Percentiles rank a stretch among this genome's conserved stretches.
Evolutionary conservation across 2,888 invertebrate species (phyloP).

Genomic region (Agrypnus murinus): DNA sequence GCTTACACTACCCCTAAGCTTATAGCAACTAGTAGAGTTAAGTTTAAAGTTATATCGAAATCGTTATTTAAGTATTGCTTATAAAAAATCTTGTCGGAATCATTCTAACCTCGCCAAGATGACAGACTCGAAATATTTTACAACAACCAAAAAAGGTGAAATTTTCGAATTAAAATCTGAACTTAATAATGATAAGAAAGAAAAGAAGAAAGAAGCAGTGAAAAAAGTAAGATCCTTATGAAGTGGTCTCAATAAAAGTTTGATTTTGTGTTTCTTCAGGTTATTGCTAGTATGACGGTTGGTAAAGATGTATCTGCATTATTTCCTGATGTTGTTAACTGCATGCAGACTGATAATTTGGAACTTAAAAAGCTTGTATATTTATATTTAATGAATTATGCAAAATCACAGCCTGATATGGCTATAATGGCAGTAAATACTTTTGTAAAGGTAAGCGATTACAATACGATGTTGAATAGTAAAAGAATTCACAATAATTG

Average conservation of each 20-base stretch:
- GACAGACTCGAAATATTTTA: slow-evolving; percentile 99
- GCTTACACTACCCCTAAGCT: not conserved
- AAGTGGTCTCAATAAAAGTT: not conserved
- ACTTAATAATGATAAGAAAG: slow-evolving; percentile 99
- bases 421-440: slow-evolving; percentile 99
- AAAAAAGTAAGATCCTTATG: slow-evolving; percentile 87
- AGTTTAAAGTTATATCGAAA: not conserved
- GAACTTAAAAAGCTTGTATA: slow-evolving; percentile 99
- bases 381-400: slow-evolving; percentile 99
- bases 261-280: slow-evolving; percentile 74
- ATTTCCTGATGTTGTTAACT: slow-evolving; percentile 99
- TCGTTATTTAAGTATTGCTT: not conserved
- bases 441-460: slow-evolving; percentile 92
- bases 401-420: slow-evolving; percentile 99
- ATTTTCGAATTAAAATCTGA: slow-evolving; percentile 99
- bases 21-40: not conserved
- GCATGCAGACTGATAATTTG: slow-evolving; percentile 99
- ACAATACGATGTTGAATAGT: not conserved
- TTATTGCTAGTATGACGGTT: slow-evolving; percentile 99
- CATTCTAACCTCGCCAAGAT: slow-evolving; percentile 72
- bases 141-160: slow-evolving; percentile 99
- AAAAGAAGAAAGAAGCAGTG: slow-evolving; percentile 99
- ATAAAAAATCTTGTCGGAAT: not conserved
- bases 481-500: too few species aligned
- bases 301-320: slow-evolving; percentile 99